phyloP scores from a whole-genome alignment of 2,888 invertebrate genomes.

The Aromia moschata region DNA sequence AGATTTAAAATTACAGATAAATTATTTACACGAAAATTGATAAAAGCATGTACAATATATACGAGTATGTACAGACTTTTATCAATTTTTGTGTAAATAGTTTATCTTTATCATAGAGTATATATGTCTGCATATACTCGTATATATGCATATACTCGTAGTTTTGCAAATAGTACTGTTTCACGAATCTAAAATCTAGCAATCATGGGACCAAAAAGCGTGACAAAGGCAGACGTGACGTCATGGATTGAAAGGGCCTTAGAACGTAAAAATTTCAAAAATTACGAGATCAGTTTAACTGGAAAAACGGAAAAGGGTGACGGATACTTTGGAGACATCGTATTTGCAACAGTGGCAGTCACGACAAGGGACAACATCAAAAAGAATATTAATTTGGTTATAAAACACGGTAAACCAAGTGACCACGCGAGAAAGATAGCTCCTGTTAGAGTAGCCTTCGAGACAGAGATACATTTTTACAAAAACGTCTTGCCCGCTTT shows the following conservation, averaged over 20 bases:
- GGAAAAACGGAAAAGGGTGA: constrained; percentile 23
- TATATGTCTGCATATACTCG: too few species aligned
- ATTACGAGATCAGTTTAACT: background rate
- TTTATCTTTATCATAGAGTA: too few species aligned
- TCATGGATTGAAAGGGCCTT: background rate
- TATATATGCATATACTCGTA: too few species aligned
- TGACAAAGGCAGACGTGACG: background rate
- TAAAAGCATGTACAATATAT: too few species aligned
- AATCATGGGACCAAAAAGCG: too few species aligned
- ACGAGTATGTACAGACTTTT: too few species aligned
- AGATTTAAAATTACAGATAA: too few species aligned
- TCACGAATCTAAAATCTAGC: too few species aligned
- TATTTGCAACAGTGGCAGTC: constrained; percentile 31
- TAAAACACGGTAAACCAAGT: background rate
- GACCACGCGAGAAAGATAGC: background rate
- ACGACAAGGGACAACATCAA: background rate
- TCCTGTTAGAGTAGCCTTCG: constrained; percentile 25
- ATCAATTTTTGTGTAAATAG: too few species aligned
- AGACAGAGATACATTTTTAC: constrained; percentile 36
- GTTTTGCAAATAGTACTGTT: too few species aligned
- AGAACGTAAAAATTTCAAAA: constrained; percentile 9
- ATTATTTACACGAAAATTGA: too few species aligned
- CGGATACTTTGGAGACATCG: constrained; percentile 33
- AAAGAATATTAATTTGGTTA: background rate
- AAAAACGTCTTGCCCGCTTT: constrained; percentile 27